Conservation (phyloP, 1,140 invertebrate genomes). For the Oryzaephilus surinamensis region DNA sequence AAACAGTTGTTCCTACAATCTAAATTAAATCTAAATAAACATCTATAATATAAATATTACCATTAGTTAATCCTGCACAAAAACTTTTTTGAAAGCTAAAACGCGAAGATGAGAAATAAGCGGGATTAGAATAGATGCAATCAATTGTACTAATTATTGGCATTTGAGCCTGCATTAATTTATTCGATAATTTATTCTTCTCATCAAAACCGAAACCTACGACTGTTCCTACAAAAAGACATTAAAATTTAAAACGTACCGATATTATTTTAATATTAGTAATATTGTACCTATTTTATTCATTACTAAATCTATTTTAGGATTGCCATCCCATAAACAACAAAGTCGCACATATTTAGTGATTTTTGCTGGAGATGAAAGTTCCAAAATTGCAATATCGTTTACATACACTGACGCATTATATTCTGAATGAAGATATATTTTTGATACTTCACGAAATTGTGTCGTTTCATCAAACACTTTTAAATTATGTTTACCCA, state of each 20-base stretch:
- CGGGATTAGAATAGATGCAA: conserved; percentile 32
- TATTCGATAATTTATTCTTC: conserved; percentile 39
- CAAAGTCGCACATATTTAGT: conserved; percentile 43
- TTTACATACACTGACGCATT: conserved; percentile 41
- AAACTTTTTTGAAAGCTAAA: conserved; percentile 36
- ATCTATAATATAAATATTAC: too few species aligned
- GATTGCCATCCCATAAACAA: conserved; percentile 46
- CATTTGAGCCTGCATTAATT: conserved; percentile 33
- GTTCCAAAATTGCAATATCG: conserved; percentile 45
- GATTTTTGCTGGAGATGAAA: conserved; percentile 39
- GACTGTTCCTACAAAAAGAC: conserved; percentile 40
- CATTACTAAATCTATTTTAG: conserved; percentile 38
- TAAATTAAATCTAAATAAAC: too few species aligned
- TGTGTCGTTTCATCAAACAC: conserved; percentile 34
- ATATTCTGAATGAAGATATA: conserved; percentile 46
- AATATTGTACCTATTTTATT: conserved; percentile 38
- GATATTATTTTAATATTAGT: background rate
- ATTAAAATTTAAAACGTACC: too few species aligned
- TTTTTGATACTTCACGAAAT: conserved; percentile 37
- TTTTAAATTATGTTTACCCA: conserved; percentile 41
- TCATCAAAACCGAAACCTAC: conserved; percentile 55
- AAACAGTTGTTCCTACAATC: conserved; percentile 43
- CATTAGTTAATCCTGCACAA: too few species aligned
- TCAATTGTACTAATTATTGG: conserved; percentile 26
- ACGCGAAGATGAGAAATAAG: conserved; percentile 38